Base-by-base conservation (phyloP, 2,797 vertebrate species). In the Notoglanidium macrostoma region DNA sequence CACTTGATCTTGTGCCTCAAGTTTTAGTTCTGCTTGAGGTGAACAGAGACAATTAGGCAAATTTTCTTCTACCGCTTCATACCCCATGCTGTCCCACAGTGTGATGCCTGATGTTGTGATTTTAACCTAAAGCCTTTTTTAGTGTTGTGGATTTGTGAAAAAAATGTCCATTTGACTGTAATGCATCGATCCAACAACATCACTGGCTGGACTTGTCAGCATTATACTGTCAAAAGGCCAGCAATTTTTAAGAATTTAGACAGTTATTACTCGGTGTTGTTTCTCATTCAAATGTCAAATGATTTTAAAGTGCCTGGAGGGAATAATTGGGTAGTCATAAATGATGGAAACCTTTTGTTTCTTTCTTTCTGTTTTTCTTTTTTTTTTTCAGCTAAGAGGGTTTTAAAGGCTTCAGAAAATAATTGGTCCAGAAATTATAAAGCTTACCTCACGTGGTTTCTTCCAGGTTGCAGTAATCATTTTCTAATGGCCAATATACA, bases 271-370 rank as follows among this genome's bases (percentile, higher is more conserved):
- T n/a, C 29, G 21, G 26, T 82, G 35, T 68, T 85, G 26, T 59
- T 76, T 82, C 40, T 63, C 17, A 44, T 86, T 70, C 79, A 87
- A 89, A 89, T 86, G 88, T 87, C 79, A 89, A 72, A 74, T 49
- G n/a, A 17, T 89, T 87, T 87, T 74, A 85, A 85, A 46, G 68
- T 55, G 32, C 72, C 29, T 76, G 57, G 51, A 82, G 11, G 26
- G 15, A 40, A 72, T 85, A 59, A 74, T 67, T 83, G 61, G 10
- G 32, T 12, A 19, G 59, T 83, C 23, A 35, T 54, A 85, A 68
- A 79, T 73, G 55, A 83, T 89, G 63, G 73, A 78, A 83, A 78
- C 29, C 68, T 68, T 80, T 89, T 70, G 4, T 85, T 46, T 46
- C 46, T 46, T 46, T 46, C 46, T 46, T 46, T 46, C 46, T 46